These are phyloP conservation scores for Brachionus manjavacas DNA, from an alignment of 1,140 invertebrate genomes.

Conservation along the genomic window DNA sequence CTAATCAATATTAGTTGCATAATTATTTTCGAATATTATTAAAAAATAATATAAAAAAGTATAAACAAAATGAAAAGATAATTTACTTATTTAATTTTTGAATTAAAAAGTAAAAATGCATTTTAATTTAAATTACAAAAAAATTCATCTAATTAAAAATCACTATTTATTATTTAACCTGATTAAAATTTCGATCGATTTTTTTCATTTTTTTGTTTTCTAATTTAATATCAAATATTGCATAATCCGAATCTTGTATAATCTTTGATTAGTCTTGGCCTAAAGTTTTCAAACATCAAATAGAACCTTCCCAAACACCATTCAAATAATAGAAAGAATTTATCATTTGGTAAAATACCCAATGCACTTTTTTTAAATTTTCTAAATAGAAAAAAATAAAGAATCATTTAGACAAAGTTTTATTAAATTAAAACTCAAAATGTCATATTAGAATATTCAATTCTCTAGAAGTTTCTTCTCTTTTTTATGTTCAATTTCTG, in stretches of 20 bases:
- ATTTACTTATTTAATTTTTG: background rate
- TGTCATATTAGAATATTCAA: no score
- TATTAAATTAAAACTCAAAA: no score
- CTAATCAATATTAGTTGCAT: background rate
- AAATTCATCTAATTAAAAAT: background rate
- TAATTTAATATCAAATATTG: background rate
- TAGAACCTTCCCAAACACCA: background rate
- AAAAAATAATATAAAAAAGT: background rate
- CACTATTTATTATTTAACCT: background rate
- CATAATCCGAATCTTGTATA: background rate
- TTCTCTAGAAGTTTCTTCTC: no score
- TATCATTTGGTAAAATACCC: background rate
- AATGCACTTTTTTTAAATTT: background rate
- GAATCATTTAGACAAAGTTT: no score
- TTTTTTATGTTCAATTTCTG: no score
- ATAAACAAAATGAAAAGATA: background rate
- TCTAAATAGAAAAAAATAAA: no score
- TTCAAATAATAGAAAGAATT: background rate
- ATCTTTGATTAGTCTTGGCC: background rate
- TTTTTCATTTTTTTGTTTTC: background rate
- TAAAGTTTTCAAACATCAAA: background rate
- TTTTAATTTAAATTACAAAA: no score
- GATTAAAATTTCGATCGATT: background rate
- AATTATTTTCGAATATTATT: background rate
- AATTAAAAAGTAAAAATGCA: background rate